phyloP scores from a whole-genome alignment of 2,888 invertebrate species.

The Blastobasis lacticolella region DNA sequence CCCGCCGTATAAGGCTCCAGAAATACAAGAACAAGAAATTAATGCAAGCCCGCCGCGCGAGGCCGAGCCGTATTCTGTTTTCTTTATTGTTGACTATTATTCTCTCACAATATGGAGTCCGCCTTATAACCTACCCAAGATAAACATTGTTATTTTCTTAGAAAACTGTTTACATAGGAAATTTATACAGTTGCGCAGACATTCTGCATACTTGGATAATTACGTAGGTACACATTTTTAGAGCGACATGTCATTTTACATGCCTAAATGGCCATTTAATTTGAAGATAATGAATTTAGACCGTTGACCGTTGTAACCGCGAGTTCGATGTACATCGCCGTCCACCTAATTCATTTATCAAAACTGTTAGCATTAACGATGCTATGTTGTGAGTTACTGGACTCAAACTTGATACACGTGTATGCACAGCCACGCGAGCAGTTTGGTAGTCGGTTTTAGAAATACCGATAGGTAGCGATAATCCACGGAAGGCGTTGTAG shows the following conservation, averaged over 20 bases:
- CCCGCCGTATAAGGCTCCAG: conserved; percentile 56
- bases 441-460: conserved; percentile 33
- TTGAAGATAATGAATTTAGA: conserved; percentile 2
- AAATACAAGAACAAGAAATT: conserved; percentile 64
- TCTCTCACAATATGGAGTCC: conserved; percentile 16
- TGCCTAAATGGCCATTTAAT: neutral
- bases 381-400: too few species aligned
- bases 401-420: too few species aligned
- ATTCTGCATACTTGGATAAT: too few species aligned
- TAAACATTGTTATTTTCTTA: too few species aligned
- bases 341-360: conserved; percentile 3
- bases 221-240: too few species aligned
- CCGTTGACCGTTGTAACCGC: neutral
- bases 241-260: too few species aligned
- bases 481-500: conserved; percentile 61
- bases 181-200: too few species aligned
- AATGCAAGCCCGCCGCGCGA: conserved; percentile 44
- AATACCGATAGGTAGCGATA: conserved; percentile 56
- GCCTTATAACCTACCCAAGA: neutral
- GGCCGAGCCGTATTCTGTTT: conserved; percentile 47
- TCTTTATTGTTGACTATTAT: conserved; percentile 44
- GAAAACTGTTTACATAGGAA: too few species aligned
- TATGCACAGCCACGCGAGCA: neutral
- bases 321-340: neutral
- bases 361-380: too few species aligned